Percentiles rank a stretch among this genome's conserved stretches.
phyloP scores from a whole-genome alignment of 2,113 vertebrate genomes.

The Phodopus roborovskii region DNA sequence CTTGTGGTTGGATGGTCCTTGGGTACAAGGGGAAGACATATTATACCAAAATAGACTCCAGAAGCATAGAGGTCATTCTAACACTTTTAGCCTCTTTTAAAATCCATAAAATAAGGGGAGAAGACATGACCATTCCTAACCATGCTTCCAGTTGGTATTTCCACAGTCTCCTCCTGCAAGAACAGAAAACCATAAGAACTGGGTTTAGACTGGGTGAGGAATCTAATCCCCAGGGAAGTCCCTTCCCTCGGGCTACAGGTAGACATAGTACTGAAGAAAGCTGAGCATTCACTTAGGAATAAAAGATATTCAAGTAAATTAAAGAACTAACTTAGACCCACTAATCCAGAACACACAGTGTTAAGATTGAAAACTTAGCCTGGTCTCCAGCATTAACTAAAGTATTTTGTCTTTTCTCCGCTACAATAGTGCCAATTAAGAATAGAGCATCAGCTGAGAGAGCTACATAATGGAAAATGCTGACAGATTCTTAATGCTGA shows the following conservation, averaged over 20 bases:
- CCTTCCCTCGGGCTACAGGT: constrained; percentile 1
- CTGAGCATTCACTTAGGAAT: constrained; percentile 37
- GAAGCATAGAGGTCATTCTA: not conserved
- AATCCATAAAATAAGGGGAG: not conserved
- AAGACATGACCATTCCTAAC: constrained; percentile 7
- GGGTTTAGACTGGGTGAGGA: constrained; percentile 45
- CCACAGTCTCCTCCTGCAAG: not conserved
- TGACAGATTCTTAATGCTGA: constrained; percentile 75
- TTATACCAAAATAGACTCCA: not conserved
- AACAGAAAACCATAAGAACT: not conserved
- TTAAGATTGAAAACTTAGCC: constrained; percentile 61
- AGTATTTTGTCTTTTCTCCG: constrained; percentile 70
- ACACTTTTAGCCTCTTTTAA: constrained; percentile 41
- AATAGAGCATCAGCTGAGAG: constrained; percentile 63
- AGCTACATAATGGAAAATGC: constrained; percentile 68
- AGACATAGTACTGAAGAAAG: constrained; percentile 7
- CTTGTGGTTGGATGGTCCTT: not conserved
- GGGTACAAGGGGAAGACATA: not conserved
- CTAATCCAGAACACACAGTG: constrained; percentile 49
- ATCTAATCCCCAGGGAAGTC: not conserved
- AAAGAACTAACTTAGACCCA: constrained; percentile 58
- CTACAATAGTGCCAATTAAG: constrained; percentile 77
- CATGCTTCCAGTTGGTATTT: not conserved
- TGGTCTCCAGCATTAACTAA: constrained; percentile 63
- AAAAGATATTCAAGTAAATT: constrained; percentile 58